Conservation (phyloP, 2,113 vertebrate genomes). For the Eurypyga helias region DNA sequence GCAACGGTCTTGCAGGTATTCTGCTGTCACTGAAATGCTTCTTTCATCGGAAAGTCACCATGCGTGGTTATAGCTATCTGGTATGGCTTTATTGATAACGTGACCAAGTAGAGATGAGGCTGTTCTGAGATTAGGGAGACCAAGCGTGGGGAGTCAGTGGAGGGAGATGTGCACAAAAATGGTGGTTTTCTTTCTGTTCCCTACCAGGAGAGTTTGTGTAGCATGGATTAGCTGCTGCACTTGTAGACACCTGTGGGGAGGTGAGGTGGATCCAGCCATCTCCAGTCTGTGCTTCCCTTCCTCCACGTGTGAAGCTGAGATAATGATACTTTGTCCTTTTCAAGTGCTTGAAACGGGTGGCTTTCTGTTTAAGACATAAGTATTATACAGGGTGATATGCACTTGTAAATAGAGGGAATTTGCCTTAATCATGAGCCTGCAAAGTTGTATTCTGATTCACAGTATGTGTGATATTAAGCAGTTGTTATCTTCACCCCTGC, state of each 20-base stretch:
- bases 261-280: neutral
- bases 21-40: neutral
- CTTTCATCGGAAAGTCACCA: neutral
- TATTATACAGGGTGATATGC: neutral
- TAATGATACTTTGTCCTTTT: neutral
- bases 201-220: neutral
- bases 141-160: neutral
- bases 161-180: neutral
- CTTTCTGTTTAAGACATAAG: neutral
- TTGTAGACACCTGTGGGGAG: neutral
- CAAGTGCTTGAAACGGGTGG: neutral
- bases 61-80: neutral
- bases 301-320: neutral
- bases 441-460: neutral
- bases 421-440: neutral
- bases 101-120: neutral
- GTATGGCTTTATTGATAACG: rapidly evolving
- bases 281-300: neutral
- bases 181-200: rapidly evolving
- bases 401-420: neutral
- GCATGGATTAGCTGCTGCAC: neutral
- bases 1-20: neutral
- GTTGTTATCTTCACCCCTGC: neutral
- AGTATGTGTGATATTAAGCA: neutral
- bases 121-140: neutral